These are phyloP conservation scores for Zaprionus camerounensis DNA, from an alignment of 1,140 invertebrate species.

Conservation along the genomic window DNA sequence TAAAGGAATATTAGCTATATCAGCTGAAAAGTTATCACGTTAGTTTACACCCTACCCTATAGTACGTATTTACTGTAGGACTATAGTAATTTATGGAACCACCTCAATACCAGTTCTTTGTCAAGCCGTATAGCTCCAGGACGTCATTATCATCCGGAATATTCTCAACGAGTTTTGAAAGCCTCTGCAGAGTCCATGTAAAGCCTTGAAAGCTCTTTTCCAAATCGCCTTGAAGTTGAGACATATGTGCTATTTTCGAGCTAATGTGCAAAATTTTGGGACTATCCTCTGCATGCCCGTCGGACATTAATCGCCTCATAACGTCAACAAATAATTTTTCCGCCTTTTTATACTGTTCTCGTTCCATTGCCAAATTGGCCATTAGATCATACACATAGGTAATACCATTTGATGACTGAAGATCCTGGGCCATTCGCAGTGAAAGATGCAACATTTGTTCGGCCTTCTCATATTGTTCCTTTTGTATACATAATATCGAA, in stretches of 20 bases:
- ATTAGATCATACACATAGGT: slow-evolving; percentile 95
- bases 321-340: slow-evolving; percentile 93
- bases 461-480: slow-evolving; percentile 91
- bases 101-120: slow-evolving; percentile 88
- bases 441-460: slow-evolving; percentile 94
- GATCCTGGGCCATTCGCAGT: slow-evolving; percentile 92
- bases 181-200: slow-evolving; percentile 88
- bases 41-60: not conserved
- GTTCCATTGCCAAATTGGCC: slow-evolving; percentile 94
- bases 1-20: not conserved
- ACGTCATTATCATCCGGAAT: slow-evolving; percentile 70
- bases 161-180: slow-evolving; percentile 85
- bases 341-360: slow-evolving; percentile 91
- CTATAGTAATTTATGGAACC: slow-evolving; percentile 40
- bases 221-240: slow-evolving; percentile 86
- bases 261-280: slow-evolving; percentile 87
- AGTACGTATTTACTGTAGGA: slow-evolving; percentile 26
- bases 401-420: slow-evolving; percentile 89
- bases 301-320: slow-evolving; percentile 89
- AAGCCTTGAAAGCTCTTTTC: slow-evolving; percentile 90
- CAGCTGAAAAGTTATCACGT: not conserved
- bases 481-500: slow-evolving; percentile 89
- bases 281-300: slow-evolving; percentile 89
- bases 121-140: slow-evolving; percentile 85
- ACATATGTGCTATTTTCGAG: slow-evolving; percentile 88